Base-by-base conservation (phyloP, 2,888 invertebrate species). In the Marronus borbonicus region DNA sequence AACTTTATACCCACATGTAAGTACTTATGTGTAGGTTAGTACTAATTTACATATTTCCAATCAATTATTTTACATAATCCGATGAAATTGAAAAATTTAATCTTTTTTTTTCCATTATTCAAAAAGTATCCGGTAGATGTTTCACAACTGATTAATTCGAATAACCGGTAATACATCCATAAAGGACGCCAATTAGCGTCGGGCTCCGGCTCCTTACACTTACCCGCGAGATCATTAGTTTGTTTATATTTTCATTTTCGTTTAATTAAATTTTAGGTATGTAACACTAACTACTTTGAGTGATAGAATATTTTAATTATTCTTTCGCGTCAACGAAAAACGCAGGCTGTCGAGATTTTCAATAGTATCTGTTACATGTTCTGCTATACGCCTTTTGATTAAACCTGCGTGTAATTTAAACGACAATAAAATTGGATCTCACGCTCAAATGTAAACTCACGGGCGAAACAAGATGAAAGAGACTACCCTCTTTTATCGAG, bases 171-270 rank as follows among this genome's bases (percentile, higher is more conserved):
- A 60, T 14, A 60, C 72, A 60, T 74, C 49, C 1, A 49, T 60
- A 44, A 62, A 74, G 72, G 72, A 39, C 39, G 44, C 20, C 14
- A 58, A 60, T 72, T 44, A 70, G n/a, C 31, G 24, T 55, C 17
- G 17, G 52, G 7, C 55, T 31, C 55, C 36, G 55, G 62, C 20
- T 60, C 1, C 36, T n/a, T 72, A 58, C 39, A 58, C 24, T 58
- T 60, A 58, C 2, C n/a, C 14, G 39, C 24, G 62, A 62, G 62
- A 44, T 74, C 58, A 60, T 60, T 74, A 44, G 49, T 74, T 74
- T 74, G 44, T 62, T 74, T 74, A 74, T 49, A 39, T 72, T 72
- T 74, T 74, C 28, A 14, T 24, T 74, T 44, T 60, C 44, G 49
- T 8, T 20, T 36, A 58, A 36, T 70, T 49, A 70, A 36, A 10